These are phyloP conservation scores for Drosophila tsacasi DNA, from an alignment of 1,140 invertebrate genomes.

Conservation along the genomic window DNA sequence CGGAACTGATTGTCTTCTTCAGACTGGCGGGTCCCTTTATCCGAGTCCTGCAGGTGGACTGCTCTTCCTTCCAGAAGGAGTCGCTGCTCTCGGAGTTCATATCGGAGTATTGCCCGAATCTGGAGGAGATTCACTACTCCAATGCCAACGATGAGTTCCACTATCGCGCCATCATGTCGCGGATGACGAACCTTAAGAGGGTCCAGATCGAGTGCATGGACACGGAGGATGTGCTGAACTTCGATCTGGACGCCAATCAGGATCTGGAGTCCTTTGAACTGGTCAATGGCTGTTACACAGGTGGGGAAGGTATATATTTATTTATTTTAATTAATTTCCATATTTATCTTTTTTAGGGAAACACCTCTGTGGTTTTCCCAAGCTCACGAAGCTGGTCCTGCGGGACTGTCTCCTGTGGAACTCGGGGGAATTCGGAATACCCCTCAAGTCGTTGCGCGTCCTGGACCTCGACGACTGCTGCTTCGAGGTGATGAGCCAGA, in stretches of 20 bases:
- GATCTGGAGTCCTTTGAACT: constrained; percentile 64
- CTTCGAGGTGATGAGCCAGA: constrained; percentile 72
- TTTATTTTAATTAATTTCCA: not conserved
- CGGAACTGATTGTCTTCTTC: constrained; percentile 63
- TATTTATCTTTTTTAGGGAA: constrained; percentile 35
- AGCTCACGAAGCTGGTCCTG: constrained; percentile 51
- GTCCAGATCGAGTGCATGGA: constrained; percentile 63
- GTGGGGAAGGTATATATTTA: constrained; percentile 8
- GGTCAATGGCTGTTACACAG: constrained; percentile 68
- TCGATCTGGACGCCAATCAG: constrained; percentile 50
- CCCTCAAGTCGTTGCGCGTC: constrained; percentile 27
- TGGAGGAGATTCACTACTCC: constrained; percentile 55
- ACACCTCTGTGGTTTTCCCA: constrained; percentile 62
- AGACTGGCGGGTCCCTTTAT: constrained; percentile 58
- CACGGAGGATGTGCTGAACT: constrained; percentile 61
- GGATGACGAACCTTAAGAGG: constrained; percentile 36
- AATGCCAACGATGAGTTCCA: constrained; percentile 73
- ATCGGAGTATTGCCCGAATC: constrained; percentile 57
- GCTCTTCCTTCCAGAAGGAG: constrained; percentile 60
- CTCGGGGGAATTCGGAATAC: constrained; percentile 65
- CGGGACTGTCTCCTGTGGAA: constrained; percentile 73
- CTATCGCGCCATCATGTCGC: constrained; percentile 43
- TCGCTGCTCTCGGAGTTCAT: constrained; percentile 66
- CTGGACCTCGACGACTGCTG: constrained; percentile 68
- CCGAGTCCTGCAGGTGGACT: constrained; percentile 39